phyloP scores from a whole-genome alignment of 2,113 vertebrate genomes.

The Corythornis madagascariensis region DNA sequence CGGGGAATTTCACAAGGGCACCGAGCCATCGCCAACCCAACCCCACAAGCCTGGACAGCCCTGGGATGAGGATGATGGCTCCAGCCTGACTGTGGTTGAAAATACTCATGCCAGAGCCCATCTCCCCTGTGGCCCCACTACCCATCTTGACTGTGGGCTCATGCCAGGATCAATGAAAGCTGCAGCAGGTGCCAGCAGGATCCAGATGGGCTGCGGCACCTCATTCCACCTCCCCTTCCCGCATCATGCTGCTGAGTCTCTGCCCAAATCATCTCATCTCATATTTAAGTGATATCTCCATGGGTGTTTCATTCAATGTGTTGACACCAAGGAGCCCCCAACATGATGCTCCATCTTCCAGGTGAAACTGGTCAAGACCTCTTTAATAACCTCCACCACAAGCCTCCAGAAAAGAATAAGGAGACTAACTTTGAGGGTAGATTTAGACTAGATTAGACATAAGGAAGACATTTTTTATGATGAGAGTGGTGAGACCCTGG shows the following conservation, averaged over 20 bases:
- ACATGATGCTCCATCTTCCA: fast-evolving
- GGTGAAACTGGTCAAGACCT: fast-evolving
- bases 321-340: fast-evolving
- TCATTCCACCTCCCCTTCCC: background rate
- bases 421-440: background rate
- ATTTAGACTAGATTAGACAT: background rate
- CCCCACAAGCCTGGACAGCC: constrained; percentile 9
- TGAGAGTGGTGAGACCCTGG: background rate
- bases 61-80: background rate
- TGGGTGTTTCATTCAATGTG: fast-evolving
- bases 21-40: background rate
- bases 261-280: fast-evolving
- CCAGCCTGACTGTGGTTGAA: constrained; percentile 23
- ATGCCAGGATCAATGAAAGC: background rate
- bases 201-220: background rate
- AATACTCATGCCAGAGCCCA: background rate
- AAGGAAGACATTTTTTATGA: background rate
- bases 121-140: background rate
- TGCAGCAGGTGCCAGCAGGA: background rate
- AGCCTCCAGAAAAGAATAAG: background rate
- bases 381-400: background rate
- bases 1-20: constrained; percentile 17
- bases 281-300: background rate
- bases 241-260: fast-evolving
- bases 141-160: background rate